Evolutionary conservation across 2,888 invertebrate genomes (phyloP), one percentile per base, ranked within the genome.

Genomic region (Aporophyla lueneburgensis): DNA sequence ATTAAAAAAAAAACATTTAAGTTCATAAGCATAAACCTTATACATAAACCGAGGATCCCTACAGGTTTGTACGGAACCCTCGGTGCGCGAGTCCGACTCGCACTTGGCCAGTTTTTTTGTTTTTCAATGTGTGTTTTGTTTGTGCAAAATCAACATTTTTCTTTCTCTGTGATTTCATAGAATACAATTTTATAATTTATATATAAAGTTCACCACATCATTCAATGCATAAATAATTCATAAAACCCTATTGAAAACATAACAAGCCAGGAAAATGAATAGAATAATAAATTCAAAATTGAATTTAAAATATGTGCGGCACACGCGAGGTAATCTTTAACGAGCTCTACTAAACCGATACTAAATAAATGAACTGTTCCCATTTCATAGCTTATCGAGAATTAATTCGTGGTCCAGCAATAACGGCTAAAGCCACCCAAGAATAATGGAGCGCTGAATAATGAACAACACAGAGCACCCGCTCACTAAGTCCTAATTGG

Each of bases 351-450:
- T 86, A 74, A 82, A n/a, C 71, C 79, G 53, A 56, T 79, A 71
- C 79, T 51, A 66, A 83, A 83, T 86, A 74, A 83, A 86, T 83
- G 79, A 63, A 58, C 71, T 72, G 86, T 68, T 72, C 24, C 65
- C 74, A 68, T 66, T 59, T 71, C 72, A 61, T 33, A 76, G 84
- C 69, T 84, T 74, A 81, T 73, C 80, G 73, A 65, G 66, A 76
- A 87, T 86, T 78, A 87, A 83, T 85, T 78, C 67, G 46, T 77
- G 71, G 74, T 74, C 61, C 56, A 74, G 78, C 75, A 87, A 77
- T 76, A 76, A 68, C 59, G 72, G 68, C 72, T 75, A 46, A 12
- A 66, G 71, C 71, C 63, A 61, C 74, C 49, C 58, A 62, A 74
- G 56, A 74, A 83, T 80, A 81, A 78, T 78, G 76, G 72, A 71